Conservation (phyloP, 1,140 invertebrate species). For the Calephelis virginiensis region DNA sequence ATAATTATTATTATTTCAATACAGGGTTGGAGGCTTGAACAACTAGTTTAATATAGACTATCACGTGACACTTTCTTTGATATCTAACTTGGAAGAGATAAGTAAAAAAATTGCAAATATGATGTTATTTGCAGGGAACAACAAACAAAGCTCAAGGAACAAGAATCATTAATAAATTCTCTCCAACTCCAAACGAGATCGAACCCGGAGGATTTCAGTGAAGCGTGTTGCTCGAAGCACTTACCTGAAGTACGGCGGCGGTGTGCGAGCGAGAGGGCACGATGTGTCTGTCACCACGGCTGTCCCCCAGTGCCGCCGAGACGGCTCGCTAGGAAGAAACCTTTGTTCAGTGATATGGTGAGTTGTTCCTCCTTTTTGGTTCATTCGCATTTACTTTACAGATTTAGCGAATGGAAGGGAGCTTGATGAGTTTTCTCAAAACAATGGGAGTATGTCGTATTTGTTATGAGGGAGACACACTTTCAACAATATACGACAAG, state of each 20-base stretch:
- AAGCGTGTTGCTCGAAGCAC: background rate
- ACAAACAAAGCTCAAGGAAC: conserved; percentile 45
- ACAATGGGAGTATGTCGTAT: no score
- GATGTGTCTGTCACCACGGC: background rate
- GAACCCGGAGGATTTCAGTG: conserved; percentile 4
- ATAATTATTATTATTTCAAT: no score
- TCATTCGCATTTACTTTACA: no score
- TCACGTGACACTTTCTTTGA: no score
- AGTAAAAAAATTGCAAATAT: no score
- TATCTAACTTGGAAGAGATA: no score
- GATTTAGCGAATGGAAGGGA: no score
- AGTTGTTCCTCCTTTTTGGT: background rate
- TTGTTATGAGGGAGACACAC: no score
- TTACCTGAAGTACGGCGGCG: background rate
- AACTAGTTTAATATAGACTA: no score
- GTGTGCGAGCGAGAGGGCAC: conserved; percentile 28
- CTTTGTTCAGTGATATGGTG: conserved; percentile 28
- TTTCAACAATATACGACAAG: no score
- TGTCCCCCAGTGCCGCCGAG: conserved; percentile 42
- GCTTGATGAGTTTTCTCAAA: no score
- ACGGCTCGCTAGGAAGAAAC: conserved; percentile 37
- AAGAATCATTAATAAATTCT: conserved; percentile 35
- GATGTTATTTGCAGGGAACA: conserved; percentile 36
- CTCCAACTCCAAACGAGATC: conserved; percentile 24
- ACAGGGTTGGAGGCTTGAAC: no score